Conservation (phyloP, 2,888 invertebrate species). For the Yponomeuta malinellus region DNA sequence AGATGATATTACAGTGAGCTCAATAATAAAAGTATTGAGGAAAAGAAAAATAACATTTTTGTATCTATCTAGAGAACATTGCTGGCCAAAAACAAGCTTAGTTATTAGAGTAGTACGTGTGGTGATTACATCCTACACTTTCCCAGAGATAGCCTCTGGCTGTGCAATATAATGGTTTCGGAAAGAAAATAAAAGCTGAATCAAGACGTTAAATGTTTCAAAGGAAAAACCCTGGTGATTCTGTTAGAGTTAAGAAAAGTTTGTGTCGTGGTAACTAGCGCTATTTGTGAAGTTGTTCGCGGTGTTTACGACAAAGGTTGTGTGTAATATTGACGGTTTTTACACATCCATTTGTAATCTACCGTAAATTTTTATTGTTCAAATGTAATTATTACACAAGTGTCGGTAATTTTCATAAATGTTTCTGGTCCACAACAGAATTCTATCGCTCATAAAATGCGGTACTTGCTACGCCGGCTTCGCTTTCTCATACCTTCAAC, state of each 20-base stretch:
- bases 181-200: not conserved
- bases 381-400: not conserved
- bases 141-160: no score
- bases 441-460: not conserved
- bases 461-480: not conserved
- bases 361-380: not conserved
- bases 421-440: not conserved
- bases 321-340: not conserved
- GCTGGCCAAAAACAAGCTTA: no score
- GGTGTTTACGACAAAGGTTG: not conserved
- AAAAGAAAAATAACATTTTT: no score
- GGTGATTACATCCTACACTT: no score
- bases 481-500: not conserved
- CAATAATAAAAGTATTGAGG: no score
- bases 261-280: not conserved
- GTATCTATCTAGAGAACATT: no score
- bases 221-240: not conserved
- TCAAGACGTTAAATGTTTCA: not conserved
- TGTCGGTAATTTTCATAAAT: not conserved
- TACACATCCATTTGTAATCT: not conserved
- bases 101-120: no score
- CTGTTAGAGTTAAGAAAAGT: conserved; percentile 1
- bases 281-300: not conserved
- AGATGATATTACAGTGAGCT: no score
- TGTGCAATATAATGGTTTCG: no score